Conservation (phyloP, 2,113 vertebrate genomes). For the Tragelaphus strepsiceros region DNA sequence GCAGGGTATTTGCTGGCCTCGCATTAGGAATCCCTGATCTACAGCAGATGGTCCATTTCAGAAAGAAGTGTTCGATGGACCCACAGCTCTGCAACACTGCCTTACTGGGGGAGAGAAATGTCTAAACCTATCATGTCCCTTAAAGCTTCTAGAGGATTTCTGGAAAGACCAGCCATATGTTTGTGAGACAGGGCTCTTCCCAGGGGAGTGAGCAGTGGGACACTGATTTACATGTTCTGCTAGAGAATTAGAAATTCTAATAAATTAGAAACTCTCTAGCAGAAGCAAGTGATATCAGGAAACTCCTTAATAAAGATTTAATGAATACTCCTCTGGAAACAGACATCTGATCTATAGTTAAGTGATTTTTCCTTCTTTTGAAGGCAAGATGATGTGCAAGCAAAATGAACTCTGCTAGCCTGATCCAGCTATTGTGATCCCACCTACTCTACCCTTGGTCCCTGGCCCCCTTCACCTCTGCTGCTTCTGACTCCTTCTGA, state of each 20-base stretch:
- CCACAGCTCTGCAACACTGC: neutral
- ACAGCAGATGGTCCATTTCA: neutral
- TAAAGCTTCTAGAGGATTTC: neutral
- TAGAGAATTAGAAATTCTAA: neutral
- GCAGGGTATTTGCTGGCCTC: neutral
- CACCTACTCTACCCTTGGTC: accelerated
- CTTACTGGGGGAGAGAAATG: neutral
- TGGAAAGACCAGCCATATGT: neutral
- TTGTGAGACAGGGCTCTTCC: neutral
- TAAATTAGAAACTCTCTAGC: neutral
- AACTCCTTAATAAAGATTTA: neutral
- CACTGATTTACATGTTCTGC: neutral
- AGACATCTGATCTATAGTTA: neutral
- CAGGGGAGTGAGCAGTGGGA: neutral
- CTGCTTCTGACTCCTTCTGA: neutral
- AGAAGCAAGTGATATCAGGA: neutral
- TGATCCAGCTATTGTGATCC: neutral
- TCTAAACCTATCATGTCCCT: neutral
- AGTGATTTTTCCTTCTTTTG: neutral
- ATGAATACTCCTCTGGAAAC: neutral
- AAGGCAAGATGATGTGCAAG: neutral
- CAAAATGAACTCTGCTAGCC: neutral
- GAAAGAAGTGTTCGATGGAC: neutral
- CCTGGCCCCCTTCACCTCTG: neutral
- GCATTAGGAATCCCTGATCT: neutral